Base-by-base conservation (phyloP, 2,113 vertebrate species). In the Gracilinanus agilis region DNA sequence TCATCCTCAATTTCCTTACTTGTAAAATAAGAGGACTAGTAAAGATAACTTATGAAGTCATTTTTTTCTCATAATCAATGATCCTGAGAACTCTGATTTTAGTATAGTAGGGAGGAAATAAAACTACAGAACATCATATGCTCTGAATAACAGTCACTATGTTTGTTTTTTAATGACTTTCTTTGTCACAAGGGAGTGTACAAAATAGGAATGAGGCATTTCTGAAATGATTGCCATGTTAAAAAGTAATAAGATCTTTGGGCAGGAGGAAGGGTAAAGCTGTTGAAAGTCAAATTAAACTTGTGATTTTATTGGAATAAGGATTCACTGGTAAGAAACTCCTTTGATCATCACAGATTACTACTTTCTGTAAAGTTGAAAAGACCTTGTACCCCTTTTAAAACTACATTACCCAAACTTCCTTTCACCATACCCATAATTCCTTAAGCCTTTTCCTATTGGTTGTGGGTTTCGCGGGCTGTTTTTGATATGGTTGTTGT, bases 231-330 rank as follows among this genome's bases (percentile, higher is more conserved):
- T 61, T 61, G 27, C 3, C 11, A 67, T 67, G 58, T 67, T 61
- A 12, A 29, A 61, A 29, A 58, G 56, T 75, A n/a, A n/a, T 75
- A 75, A 67, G 3, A 75, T 75, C 34, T n/a, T 75, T n/a, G 29
- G 16, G n/a, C 19, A 12, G 13, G 61, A 6, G 55, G 23, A 24
- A 24, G 58, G 29, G 29, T 16, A n/a, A 67, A 24, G 11, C 16
- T 75, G 3, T 4, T n/a, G 16, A 13, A 0, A 19, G 1, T n/a
- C 4, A 7, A 3, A 75, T n/a, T 24, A 75, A n/a, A n/a, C 12
- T 49, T n/a, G n/a, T 67, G 29, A 67, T 67, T n/a, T 67, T n/a
- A 67, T 67, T 67, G n/a, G 29, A n/a, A 34, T n/a, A 67, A 34
- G 29, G 29, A 67, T 67, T 67, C 29, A 67, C 29, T 19, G n/a